A percentile compares a stretch with the other conserved stretches of the same genome.
These are phyloP conservation scores for Aporrectodea caliginosa DNA, from an alignment of 1,140 invertebrate genomes.

Conservation along the genomic window DNA sequence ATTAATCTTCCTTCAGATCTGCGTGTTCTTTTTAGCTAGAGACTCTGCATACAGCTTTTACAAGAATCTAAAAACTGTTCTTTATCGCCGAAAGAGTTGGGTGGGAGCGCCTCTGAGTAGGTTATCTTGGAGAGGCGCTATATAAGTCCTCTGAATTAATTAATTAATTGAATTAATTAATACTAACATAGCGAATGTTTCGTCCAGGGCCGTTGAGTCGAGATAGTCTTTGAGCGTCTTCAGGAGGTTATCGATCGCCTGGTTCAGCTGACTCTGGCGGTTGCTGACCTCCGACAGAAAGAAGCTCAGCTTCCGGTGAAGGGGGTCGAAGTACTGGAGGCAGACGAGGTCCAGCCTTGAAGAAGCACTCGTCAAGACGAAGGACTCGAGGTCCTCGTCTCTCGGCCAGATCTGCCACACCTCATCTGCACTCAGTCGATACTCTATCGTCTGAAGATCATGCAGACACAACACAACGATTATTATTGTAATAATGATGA, in stretches of 20 bases:
- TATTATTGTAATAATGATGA: not conserved
- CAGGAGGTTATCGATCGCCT: not conserved
- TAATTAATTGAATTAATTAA: no score
- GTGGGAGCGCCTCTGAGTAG: no score
- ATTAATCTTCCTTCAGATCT: no score
- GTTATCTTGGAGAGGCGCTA: no score
- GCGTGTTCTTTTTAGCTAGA: no score
- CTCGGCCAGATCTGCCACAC: slow-evolving; percentile 19
- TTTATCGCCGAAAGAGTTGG: no score
- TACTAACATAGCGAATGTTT: slow-evolving; percentile 15
- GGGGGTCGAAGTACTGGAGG: slow-evolving; percentile 3
- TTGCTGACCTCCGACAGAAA: not conserved
- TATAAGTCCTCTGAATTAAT: no score
- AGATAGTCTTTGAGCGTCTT: not conserved
- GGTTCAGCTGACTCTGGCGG: not conserved
- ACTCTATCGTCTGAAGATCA: not conserved
- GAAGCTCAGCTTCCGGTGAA: not conserved
- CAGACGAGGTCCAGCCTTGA: slow-evolving; percentile 8
- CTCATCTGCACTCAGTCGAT: not conserved
- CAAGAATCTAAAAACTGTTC: no score
- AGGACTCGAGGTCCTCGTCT: not conserved
- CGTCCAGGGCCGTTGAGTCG: not conserved
- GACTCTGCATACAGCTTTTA: no score
- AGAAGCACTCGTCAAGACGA: not conserved
- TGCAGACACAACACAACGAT: not conserved